Base-by-base conservation (phyloP, 2,888 invertebrate species). In the Atrina japonica region DNA sequence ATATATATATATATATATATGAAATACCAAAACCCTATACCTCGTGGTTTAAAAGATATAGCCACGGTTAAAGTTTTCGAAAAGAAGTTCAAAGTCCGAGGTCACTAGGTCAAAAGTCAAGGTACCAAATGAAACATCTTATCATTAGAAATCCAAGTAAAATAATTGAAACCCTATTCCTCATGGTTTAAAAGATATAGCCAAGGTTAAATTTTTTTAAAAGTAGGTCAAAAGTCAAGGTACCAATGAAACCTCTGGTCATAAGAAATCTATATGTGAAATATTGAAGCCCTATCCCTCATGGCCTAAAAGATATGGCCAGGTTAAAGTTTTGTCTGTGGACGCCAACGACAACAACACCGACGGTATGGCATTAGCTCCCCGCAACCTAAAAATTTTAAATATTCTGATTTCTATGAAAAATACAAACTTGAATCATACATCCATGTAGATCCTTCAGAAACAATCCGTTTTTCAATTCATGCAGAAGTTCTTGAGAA, bases 71-170 rank as follows among this genome's bases (percentile, higher is more conserved):
- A 6, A 52, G 25, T 47, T 18, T 47, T 47, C 5, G 5, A 47
- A 47, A 47, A 47, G 23, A 5, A 52, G 52, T 7, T 52, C 52
- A 35, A 35, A 35, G 5, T 35, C 11, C 35, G 23, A 52, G 52
- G 52, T 52, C 52, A 52, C 11, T 25, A 52, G 52, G 52, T 52
- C 16, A 52, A 52, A 52, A 52, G 25, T 16, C 16, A 23, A 23
- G 52, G 52, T 25, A n/a, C 16, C 7, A 18, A 52, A 23, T 25
- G 52, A 52, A 52, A 52, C 23, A 9, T 25, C 23, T 52, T 52
- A 23, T 52, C 52, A 52, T 23, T 7, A 52, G 52, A 23, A 52
- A 23, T 52, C n/a, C 52, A 52, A 41, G 16, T 14, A 14, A n/a
- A n/a, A 49, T 6, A 49, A 49, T n/a, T 14, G 49, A 6, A 14